Base-by-base conservation (phyloP, 2,888 invertebrate genomes). In the Ophraella communa region DNA sequence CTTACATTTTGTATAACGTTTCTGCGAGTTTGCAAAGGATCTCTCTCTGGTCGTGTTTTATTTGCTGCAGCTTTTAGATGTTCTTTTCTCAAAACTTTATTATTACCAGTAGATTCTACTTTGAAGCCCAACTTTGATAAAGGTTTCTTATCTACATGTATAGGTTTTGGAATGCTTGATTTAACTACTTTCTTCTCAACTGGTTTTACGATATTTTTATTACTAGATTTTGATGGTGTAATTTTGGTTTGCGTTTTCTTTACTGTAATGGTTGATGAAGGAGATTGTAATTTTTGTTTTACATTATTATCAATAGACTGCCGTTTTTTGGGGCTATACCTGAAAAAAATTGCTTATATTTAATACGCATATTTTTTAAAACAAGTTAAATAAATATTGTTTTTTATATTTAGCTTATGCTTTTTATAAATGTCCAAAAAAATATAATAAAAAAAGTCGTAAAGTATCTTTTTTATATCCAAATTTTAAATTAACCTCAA, bases 1-100 rank as follows among this genome's bases (percentile, higher is more conserved):
- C 91, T 82, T 0, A 91, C 91, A 0, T 91, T 91, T 67, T 87
- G 88, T 0, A 91, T 82, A 4, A 84, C 76, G 27, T 74, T 75
- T 53, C 88, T 83, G 49, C 68, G 67, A 11, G 72, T 56, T 17
- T 76, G 73, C 1, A 64, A 52, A 11, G 60, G 67, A 52, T 71
- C 71, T n/a, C 62, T 67, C 7, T 23, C 42, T 2, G 71, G 54
- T 55, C 73, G 73, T 1, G 55, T 71, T 70, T 79, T 77, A 24
- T 69, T 71, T 1, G 69, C 71, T 1, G 77, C 63, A 11, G 76
- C 74, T 39, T 72, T 73, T 0, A 73, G 62, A 57, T 73, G 68
- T 24, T 77, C 74, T 49, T 69, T 35, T 65, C 69, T 75, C 10
- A 63, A 61, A n/a, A 51, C 23, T 23, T 62, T 57, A 20, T 66